Percentiles rank a stretch among this genome's conserved stretches.
Evolutionary conservation across 2,888 invertebrate species (phyloP).

Genomic region (Tuta absoluta): DNA sequence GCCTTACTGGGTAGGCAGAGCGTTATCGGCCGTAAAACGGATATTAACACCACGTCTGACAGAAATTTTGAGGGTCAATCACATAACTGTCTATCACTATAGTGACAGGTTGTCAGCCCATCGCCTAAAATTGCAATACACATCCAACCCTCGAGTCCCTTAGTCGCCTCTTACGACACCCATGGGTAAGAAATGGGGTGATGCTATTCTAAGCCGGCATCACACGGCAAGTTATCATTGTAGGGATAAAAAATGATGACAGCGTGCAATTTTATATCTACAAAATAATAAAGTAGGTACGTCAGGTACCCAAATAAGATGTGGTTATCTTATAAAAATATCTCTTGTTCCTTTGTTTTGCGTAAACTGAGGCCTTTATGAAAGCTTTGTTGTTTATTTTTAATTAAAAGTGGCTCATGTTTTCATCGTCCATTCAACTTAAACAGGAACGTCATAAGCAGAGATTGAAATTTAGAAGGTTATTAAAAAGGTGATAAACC

Average conservation of each 20-base stretch:
- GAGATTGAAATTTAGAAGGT: not conserved
- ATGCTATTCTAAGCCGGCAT: too few relatives aligned
- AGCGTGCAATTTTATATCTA: conserved; percentile 35
- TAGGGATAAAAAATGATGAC: conserved; percentile 42
- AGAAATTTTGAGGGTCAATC: too few relatives aligned
- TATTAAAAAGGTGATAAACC: not conserved
- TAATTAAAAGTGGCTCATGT: conserved; percentile 1
- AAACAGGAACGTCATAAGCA: not conserved
- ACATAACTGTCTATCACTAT: too few relatives aligned
- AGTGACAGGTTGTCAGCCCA: too few relatives aligned
- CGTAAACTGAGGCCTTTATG: conserved; percentile 13
- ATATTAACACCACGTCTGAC: too few relatives aligned
- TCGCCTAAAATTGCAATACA: too few relatives aligned
- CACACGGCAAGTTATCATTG: too few relatives aligned
- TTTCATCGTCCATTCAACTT: not conserved
- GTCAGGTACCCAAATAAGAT: conserved; percentile 33
- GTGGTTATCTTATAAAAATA: conserved; percentile 16
- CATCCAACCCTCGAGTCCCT: too few relatives aligned
- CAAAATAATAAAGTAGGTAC: conserved; percentile 41
- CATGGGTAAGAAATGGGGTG: too few relatives aligned
- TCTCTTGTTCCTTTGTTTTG: conserved; percentile 8
- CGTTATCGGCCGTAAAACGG: too few relatives aligned
- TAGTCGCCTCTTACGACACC: too few relatives aligned
- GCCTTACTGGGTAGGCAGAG: too few relatives aligned
- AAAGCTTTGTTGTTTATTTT: conserved; percentile 18